Evolutionary conservation across 2,888 invertebrate species (phyloP), one percentile per base, ranked within the genome.

Genomic region (Lithosia quadra): DNA sequence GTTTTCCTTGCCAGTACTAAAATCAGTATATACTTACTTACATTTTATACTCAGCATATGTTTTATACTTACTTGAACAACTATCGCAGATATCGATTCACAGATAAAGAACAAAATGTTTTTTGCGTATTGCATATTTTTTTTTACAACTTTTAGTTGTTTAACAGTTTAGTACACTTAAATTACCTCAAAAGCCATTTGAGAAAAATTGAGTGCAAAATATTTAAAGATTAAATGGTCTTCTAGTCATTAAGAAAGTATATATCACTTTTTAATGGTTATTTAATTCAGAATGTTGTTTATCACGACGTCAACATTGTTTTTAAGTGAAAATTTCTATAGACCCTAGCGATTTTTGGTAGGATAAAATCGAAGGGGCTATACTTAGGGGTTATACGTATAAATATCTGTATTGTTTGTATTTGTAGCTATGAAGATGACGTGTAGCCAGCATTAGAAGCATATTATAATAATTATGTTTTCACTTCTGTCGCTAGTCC

Each of bases 131-230:
- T 43, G 18, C 34, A 59, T 34, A 34, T n/a, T n/a, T n/a, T n/a
- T n/a, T n/a, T n/a, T n/a, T n/a, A n/a, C n/a, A n/a, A n/a, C n/a
- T n/a, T n/a, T n/a, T n/a, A n/a, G n/a, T n/a, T n/a, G n/a, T n/a
- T n/a, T n/a, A n/a, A n/a, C n/a, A n/a, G 7, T 60, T 18, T 49
- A 56, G 13, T 13, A 56, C 22, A 9, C 21, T 69, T 22, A 55
- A 67, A 39, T 60, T 10, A 43, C 61, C 53, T 57, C 69, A 69
- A 72, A 67, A 72, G 56, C 56, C 63, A 62, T 21, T 59, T 59
- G 58, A 64, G 70, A 63, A 71, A 56, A 49, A 49, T 59, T 59
- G n/a, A 58, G 22, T 18, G 36, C 24, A 61, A 53, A 72, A 67
- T 33, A 53, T 56, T 21, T 34, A 18, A 55, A 64, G 68, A 67